These are phyloP conservation scores for Myripristis jacobus DNA, from an alignment of 2,797 vertebrate genomes.

Conservation along the genomic window DNA sequence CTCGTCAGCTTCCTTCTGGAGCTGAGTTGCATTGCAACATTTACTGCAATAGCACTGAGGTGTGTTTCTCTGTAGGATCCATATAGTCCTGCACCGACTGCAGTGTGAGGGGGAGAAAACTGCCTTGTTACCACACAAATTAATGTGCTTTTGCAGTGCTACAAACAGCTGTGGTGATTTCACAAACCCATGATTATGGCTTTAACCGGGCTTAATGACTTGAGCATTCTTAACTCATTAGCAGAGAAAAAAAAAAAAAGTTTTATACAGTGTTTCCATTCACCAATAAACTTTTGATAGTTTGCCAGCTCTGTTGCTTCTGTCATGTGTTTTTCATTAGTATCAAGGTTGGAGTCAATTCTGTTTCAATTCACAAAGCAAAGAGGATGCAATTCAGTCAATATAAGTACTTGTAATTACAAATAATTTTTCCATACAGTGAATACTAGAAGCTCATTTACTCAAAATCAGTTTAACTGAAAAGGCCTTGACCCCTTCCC, in stretches of 20 bases:
- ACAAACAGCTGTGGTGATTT: conserved; percentile 55
- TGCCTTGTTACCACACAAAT: conserved; percentile 25
- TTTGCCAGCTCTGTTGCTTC: conserved; percentile 45
- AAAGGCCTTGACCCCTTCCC: conserved; percentile 55
- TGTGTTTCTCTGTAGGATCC: conserved; percentile 22
- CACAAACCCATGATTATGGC: conserved; percentile 71
- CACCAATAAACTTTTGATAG: conserved; percentile 35
- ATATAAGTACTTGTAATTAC: conserved; percentile 21
- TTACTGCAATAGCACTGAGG: conserved; percentile 23
- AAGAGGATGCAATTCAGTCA: conserved; percentile 17
- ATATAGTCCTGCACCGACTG: conserved; percentile 38
- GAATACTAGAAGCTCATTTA: conserved; percentile 26
- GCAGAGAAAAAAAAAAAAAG: conserved; percentile 59
- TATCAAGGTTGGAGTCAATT: conserved; percentile 53
- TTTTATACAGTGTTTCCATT: conserved; percentile 70
- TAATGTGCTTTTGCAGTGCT: conserved; percentile 37
- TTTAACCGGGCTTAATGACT: conserved; percentile 75
- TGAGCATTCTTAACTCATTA: conserved; percentile 73
- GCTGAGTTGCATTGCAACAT: conserved; percentile 30
- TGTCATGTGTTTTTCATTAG: conserved; percentile 24
- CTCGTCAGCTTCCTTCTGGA: conserved; percentile 37
- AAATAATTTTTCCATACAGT: conserved; percentile 29
- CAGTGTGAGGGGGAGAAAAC: background rate
- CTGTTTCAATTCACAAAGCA: conserved; percentile 44
- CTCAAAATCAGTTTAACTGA: conserved; percentile 52